Evolutionary conservation across 2,888 invertebrate genomes (phyloP).

Genomic region (Drosophila kokeensis): DNA sequence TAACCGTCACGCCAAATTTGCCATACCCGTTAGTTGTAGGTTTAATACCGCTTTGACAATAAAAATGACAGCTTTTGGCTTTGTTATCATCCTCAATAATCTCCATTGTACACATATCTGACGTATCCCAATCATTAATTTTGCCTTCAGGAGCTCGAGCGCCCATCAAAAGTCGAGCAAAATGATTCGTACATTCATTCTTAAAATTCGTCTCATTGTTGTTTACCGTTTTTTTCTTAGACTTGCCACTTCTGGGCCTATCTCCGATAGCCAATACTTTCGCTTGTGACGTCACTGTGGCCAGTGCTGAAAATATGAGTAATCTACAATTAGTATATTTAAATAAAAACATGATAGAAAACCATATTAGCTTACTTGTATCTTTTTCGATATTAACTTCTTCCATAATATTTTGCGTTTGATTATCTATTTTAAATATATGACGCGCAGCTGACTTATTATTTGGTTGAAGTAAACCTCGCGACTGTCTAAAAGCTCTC

Average conservation of each 20-base stretch:
- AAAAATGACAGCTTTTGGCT: conserved; percentile 3
- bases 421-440: background rate
- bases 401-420: background rate
- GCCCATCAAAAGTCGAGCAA: conserved; percentile 6
- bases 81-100: background rate
- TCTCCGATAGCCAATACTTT: conserved; percentile 11
- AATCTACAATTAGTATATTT: background rate
- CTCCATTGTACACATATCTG: background rate
- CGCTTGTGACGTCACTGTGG: background rate
- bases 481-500: conserved; percentile 16
- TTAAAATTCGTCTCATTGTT: background rate
- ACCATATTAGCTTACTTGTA: background rate
- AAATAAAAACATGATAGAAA: background rate
- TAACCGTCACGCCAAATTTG: background rate
- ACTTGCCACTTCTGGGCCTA: fast-evolving
- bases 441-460: background rate
- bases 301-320: background rate
- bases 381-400: background rate
- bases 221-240: background rate
- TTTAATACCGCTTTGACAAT: background rate
- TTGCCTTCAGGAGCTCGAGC: background rate
- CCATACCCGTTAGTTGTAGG: background rate
- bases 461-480: background rate
- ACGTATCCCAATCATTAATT: background rate
- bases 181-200: background rate